These are phyloP conservation scores for Coelopa frigida DNA, from an alignment of 1,140 invertebrate genomes.

Conservation along the genomic window DNA sequence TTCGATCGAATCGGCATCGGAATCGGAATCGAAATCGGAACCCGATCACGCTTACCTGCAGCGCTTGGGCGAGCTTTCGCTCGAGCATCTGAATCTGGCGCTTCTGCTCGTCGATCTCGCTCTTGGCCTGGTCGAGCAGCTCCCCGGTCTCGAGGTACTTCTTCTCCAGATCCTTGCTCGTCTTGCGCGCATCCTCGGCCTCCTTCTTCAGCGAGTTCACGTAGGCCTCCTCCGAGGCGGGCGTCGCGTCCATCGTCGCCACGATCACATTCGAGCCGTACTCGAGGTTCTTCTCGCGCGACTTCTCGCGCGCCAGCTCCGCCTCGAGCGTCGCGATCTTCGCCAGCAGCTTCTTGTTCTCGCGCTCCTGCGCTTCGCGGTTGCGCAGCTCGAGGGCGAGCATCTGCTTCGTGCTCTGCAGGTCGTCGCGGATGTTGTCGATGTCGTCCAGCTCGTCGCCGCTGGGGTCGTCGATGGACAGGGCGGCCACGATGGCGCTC, in stretches of 20 bases:
- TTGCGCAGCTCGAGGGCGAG: slow-evolving; percentile 77
- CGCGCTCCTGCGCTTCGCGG: slow-evolving; percentile 75
- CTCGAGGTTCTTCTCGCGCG: slow-evolving; percentile 56
- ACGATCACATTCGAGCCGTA: slow-evolving; percentile 43
- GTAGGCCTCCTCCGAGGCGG: slow-evolving; percentile 49
- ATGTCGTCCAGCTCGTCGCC: slow-evolving; percentile 82
- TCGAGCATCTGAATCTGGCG: slow-evolving; percentile 67
- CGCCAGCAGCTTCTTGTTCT: slow-evolving; percentile 73
- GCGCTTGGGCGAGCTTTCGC: slow-evolving; percentile 55
- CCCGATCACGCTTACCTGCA: slow-evolving; percentile 52
- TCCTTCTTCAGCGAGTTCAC: slow-evolving; percentile 65
- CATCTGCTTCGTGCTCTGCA: slow-evolving; percentile 86
- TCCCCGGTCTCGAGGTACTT: slow-evolving; percentile 67
- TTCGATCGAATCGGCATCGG: background rate
- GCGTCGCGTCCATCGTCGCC: slow-evolving; percentile 39
- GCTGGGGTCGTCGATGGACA: slow-evolving; percentile 50
- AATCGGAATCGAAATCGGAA: too few species aligned
- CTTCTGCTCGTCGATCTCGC: slow-evolving; percentile 71
- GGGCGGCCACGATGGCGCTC: slow-evolving; percentile 32
- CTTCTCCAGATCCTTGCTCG: slow-evolving; percentile 70
- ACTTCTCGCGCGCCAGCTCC: slow-evolving; percentile 62
- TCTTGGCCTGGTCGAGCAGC: slow-evolving; percentile 65
- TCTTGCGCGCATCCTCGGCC: slow-evolving; percentile 65
- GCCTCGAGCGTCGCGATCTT: slow-evolving; percentile 71
- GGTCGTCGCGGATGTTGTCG: slow-evolving; percentile 80